A percentile compares a stretch with the other conserved stretches of the same genome.
Evolutionary conservation across 2,113 vertebrate species (phyloP).

Genomic region (Gila orcuttii): DNA sequence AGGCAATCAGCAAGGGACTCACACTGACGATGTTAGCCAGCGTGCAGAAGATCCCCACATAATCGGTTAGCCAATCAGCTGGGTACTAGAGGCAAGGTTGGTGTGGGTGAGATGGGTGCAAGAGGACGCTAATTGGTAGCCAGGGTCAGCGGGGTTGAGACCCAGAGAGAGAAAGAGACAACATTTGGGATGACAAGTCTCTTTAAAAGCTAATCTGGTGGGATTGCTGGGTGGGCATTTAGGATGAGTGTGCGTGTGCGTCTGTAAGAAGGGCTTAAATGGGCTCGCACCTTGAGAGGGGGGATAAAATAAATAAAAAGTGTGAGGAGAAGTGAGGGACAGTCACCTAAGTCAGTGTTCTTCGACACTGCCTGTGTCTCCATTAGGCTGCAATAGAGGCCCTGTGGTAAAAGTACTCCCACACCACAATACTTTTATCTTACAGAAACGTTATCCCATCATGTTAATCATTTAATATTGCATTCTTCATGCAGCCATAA

Average conservation of each 20-base stretch:
- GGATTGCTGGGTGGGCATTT: constrained; percentile 36
- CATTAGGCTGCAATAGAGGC: constrained; percentile 45
- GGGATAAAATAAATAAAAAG: constrained; percentile 63
- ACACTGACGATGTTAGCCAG: constrained; percentile 19
- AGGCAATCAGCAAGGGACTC: constrained; percentile 26
- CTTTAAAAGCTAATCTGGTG: constrained; percentile 48
- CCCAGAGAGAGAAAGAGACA: constrained; percentile 39
- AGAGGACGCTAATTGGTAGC: constrained; percentile 61
- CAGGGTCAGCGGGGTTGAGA: constrained; percentile 57
- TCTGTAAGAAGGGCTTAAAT: constrained; percentile 12
- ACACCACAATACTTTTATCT: constrained; percentile 59
- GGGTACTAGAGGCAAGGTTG: constrained; percentile 22
- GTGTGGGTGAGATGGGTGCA: constrained; percentile 14
- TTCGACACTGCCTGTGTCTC: constrained; percentile 25
- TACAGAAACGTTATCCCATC: constrained; percentile 49
- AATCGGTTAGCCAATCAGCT: constrained; percentile 49
- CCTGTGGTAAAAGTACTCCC: constrained; percentile 58
- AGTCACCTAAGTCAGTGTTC: constrained; percentile 37
- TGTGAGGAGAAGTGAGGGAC: constrained; percentile 3
- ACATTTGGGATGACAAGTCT: constrained; percentile 38
- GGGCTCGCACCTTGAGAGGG: neutral
- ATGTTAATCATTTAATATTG: constrained; percentile 63
- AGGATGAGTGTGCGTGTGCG: constrained; percentile 17
- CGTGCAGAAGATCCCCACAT: constrained; percentile 31
- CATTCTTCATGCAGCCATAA: constrained; percentile 64